phyloP scores from a whole-genome alignment of 2,797 vertebrate genomes.

The Chlorospingus flavigularis region DNA sequence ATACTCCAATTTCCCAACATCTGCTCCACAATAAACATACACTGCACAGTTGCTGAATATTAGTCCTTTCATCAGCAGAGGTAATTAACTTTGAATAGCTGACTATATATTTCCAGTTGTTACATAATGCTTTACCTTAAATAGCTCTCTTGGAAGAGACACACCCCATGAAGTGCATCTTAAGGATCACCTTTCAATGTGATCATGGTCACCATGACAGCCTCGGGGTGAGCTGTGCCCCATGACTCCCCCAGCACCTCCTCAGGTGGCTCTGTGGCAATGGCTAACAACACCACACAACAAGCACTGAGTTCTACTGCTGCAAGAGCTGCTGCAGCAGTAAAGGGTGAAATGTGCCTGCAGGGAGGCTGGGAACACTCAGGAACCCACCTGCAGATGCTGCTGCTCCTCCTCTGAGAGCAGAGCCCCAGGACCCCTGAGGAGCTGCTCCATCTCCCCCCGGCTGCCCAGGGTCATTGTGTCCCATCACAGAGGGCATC shows the following conservation, averaged over 20 bases:
- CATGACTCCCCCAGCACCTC: background rate
- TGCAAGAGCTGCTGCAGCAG: rapidly evolving
- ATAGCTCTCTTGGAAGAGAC: background rate
- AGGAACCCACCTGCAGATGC: background rate
- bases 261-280: rapidly evolving
- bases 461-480: background rate
- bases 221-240: background rate
- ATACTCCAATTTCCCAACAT: background rate
- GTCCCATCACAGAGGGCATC: background rate
- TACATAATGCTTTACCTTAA: background rate
- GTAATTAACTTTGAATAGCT: background rate
- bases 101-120: background rate
- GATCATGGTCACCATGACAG: rapidly evolving
- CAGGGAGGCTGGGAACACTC: background rate
- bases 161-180: background rate
- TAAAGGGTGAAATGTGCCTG: background rate
- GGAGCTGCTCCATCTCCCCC: background rate
- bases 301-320: background rate
- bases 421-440: rapidly evolving
- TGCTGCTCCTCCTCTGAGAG: background rate
- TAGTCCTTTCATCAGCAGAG: background rate
- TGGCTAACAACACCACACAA: background rate
- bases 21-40: background rate
- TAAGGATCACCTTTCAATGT: background rate
- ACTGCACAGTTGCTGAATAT: background rate